Percentiles rank a stretch among this genome's conserved stretches.
Evolutionary conservation across 2,888 invertebrate species (phyloP).

Genomic region (Nomada lathburiana): DNA sequence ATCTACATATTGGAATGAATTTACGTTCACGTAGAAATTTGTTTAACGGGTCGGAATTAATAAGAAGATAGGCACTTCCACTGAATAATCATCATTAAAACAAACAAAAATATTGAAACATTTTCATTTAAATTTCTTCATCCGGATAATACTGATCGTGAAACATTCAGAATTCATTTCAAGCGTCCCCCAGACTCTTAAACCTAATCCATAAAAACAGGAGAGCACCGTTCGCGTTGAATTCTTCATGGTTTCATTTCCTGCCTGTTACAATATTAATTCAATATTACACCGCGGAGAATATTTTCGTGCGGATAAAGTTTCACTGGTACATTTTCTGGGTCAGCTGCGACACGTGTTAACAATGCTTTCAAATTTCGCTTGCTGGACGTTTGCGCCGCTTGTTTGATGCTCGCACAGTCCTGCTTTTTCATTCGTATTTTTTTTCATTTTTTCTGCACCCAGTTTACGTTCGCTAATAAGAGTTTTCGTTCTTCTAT

Average conservation of each 20-base stretch:
- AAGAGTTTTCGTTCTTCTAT: not conserved
- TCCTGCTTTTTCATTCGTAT: not conserved
- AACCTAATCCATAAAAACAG: not conserved
- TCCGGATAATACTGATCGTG: no score
- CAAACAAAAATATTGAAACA: no score
- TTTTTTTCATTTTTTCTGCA: not conserved
- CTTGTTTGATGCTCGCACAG: not conserved
- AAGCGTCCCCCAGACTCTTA: not conserved
- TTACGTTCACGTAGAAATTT: no score
- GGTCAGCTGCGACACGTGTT: slow-evolving; percentile 20
- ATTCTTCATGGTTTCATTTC: slow-evolving; percentile 18
- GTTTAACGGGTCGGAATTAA: no score
- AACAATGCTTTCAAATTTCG: slow-evolving; percentile 12
- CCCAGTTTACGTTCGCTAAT: slow-evolving; percentile 12
- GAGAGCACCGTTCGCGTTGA: not conserved
- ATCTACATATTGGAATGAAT: no score
- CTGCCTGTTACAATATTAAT: not conserved
- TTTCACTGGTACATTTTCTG: slow-evolving; percentile 11
- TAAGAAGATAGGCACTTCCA: no score
- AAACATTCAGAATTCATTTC: no score
- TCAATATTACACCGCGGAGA: slow-evolving; percentile 5
- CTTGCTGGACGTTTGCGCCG: not conserved
- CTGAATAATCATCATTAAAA: no score
- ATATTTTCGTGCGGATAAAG: slow-evolving; percentile 1
- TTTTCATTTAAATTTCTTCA: no score